phyloP scores from a whole-genome alignment of 1,140 invertebrate species.

The Trichomalopsis sarcophagae region DNA sequence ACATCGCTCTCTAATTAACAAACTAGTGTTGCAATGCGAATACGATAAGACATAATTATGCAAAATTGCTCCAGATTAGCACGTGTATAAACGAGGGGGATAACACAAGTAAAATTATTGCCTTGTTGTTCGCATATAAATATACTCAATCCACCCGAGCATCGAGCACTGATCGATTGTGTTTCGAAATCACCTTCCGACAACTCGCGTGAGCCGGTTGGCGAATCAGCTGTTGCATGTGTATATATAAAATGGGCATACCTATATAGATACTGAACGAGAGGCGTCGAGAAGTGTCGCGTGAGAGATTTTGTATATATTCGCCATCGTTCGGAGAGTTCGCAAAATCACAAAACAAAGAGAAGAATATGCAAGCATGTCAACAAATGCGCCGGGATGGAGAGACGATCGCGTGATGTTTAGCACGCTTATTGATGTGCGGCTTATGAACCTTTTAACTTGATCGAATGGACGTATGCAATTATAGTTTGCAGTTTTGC shows the following conservation, averaged over 20 bases:
- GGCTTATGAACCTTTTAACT: neutral
- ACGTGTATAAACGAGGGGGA: neutral
- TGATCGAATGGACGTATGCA: neutral
- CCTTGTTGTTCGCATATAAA: neutral
- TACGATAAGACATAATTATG: neutral
- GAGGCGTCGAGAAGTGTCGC: neutral
- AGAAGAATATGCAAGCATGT: neutral
- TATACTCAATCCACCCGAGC: neutral
- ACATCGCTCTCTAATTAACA: neutral
- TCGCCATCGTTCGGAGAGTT: neutral
- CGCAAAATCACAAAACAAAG: neutral
- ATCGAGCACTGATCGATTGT: too few species aligned
- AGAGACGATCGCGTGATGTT: neutral
- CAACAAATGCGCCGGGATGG: neutral
- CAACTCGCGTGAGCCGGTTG: neutral
- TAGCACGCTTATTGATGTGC: neutral
- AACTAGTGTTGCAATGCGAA: neutral
- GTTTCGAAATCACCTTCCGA: too few species aligned
- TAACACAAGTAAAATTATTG: neutral
- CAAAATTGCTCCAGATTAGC: neutral
- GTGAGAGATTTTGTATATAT: too few species aligned
- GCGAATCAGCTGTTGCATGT: conserved; percentile 5
- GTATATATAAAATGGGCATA: neutral
- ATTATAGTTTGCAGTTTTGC: neutral
- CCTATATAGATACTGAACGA: neutral